Conservation (phyloP, 2,113 vertebrate species). For the Dasyurus viverrinus region DNA sequence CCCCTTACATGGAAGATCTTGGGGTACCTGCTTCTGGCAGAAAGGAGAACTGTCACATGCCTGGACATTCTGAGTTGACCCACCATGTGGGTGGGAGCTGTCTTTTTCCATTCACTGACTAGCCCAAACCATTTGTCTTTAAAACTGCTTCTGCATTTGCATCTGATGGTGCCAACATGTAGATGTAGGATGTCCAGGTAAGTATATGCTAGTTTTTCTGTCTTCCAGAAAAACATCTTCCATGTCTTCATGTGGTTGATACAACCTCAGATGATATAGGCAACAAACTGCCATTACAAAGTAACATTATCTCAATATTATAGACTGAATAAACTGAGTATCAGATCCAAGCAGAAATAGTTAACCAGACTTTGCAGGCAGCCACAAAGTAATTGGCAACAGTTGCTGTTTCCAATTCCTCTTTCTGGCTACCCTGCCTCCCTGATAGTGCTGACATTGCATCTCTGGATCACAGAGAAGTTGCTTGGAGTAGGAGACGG, state of each 20-base stretch:
- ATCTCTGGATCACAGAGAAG: background rate
- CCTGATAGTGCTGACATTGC: background rate
- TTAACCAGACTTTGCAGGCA: background rate
- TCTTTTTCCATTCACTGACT: background rate
- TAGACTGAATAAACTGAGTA: background rate
- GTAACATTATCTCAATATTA: background rate
- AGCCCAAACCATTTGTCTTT: background rate
- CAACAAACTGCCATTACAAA: background rate
- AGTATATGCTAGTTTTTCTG: background rate
- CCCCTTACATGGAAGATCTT: no score
- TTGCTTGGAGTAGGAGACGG: background rate
- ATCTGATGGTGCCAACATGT: background rate
- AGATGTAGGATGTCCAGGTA: background rate
- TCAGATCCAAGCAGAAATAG: background rate
- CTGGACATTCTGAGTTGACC: background rate
- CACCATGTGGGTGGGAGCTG: background rate
- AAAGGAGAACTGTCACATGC: no score
- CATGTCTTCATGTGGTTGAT: background rate
- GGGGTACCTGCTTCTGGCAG: no score
- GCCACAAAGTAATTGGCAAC: background rate
- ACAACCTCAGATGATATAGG: background rate
- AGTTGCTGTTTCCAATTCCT: background rate
- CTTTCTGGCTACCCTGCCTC: background rate
- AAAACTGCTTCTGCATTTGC: background rate
- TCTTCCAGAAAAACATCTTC: background rate